Base-by-base conservation (phyloP, 2,113 vertebrate genomes). In the Chitala chitala region DNA sequence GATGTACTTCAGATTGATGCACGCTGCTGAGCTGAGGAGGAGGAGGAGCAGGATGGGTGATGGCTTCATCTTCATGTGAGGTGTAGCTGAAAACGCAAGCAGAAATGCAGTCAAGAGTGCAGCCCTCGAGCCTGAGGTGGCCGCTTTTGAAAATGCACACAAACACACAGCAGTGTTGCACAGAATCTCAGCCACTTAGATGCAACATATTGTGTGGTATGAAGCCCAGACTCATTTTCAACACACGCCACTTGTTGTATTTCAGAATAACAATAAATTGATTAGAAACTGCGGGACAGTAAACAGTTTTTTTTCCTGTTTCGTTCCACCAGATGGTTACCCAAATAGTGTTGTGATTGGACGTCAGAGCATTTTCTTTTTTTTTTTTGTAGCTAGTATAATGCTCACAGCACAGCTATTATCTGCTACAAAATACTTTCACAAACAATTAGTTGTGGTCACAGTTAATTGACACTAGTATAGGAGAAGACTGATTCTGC, bases 1-100 rank as follows among this genome's bases (percentile, higher is more conserved):
- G 80, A 98, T 92, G 69, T 95, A 89, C 88, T 95, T 98, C 83
- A 96, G 83, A 80, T 92, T 93, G 79, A 92, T 91, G 85, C 92
- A 92, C 84, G 92, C 86, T 78, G 87, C 92, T 38, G 88, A 89
- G 84, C 87, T 89, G 79, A 94, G 83, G 84, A 94, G 87, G 80
- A 94, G 88, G 80, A 95, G 84, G 76, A 88, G 82, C 80, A 96
- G 80, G 84, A 94, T 80, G 88, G 90, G 75, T 78, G 89, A 82
- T 71, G 84, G 83, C 93, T 94, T 95, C 96, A 98, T 98, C 80
- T 82, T 93, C 90, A 82, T 75, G 78, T 79, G 79, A 80, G 82
- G 78, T 53, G 83, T 82, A 88, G 86, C 93, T 89, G 79, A 84
- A 91, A 75, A 90, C 66, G 61, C 74, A 80, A 83, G 83, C 66